phyloP scores from a whole-genome alignment of 2,797 vertebrate species.

The Clarias fuscus region DNA sequence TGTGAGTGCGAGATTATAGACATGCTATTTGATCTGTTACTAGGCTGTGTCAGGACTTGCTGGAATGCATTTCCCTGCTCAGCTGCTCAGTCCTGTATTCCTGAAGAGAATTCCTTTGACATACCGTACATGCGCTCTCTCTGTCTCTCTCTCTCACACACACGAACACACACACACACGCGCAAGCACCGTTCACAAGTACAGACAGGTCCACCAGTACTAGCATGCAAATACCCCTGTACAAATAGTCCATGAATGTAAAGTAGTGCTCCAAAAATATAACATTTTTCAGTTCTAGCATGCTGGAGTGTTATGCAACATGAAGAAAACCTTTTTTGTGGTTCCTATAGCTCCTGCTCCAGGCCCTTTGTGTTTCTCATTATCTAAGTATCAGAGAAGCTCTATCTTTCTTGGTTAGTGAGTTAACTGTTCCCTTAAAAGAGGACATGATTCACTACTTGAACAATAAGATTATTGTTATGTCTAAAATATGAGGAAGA shows the following conservation, averaged over 20 bases:
- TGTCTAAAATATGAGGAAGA: not conserved
- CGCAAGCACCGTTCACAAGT: constrained; percentile 22
- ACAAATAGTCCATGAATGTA: constrained; percentile 21
- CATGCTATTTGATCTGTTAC: constrained; percentile 52
- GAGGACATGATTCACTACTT: not conserved
- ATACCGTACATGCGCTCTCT: not conserved
- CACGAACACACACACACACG: not conserved
- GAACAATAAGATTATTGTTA: not conserved
- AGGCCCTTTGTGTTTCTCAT: not conserved
- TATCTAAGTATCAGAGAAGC: not conserved
- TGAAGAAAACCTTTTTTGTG: not conserved
- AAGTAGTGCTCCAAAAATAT: constrained; percentile 2
- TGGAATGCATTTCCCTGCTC: constrained; percentile 76
- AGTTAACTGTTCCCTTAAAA: not conserved
- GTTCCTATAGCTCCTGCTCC: not conserved
- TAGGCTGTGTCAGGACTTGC: constrained; percentile 75
- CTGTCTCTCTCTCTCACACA: not conserved
- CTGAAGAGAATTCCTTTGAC: constrained; percentile 40
- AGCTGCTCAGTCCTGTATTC: constrained; percentile 66
- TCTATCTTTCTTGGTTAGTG: not conserved
- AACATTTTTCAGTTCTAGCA: not conserved
- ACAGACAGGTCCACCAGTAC: constrained; percentile 14
- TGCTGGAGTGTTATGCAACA: not conserved
- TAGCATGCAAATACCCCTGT: not conserved
- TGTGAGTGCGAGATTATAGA: constrained; percentile 27